Base-by-base conservation (phyloP, 2,888 invertebrate species). In the Mesorhabditis sp. region DNA sequence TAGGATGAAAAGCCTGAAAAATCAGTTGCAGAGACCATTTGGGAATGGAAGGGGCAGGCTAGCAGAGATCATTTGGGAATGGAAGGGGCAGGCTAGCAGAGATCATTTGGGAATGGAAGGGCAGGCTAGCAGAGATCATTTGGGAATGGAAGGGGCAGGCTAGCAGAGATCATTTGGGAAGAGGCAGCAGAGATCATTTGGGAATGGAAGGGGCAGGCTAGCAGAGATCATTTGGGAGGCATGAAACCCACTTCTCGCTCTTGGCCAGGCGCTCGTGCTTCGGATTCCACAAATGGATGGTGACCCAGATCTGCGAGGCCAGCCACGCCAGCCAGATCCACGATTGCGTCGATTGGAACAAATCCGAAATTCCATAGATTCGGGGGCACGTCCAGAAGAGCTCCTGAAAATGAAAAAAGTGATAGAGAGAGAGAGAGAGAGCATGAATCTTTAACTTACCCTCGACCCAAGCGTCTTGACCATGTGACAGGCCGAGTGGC, bases 271-370 rank as follows among this genome's bases (percentile, higher is more conserved):
- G 91, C 88, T 97, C 96, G 83, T 94, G 94, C 88, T 95, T 94
- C 4, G 97, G 97, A 4, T 93, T 94, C 96, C 96, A 98, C 76
- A 97, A 93, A 84, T 98, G 96, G 72, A 95, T 89, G 0, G 95
- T 93, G 69, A 96, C 92, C 94, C 97, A 96, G 0, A 94, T 93
- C 87, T 97, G 96, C 10, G 77, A 76, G 42, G 70, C 68, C 42
- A 79, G 65, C 74, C 76, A 76, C 43, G 75, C 74, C 61, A 86
- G 67, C 85, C 86, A 86, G n/a, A 85, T 79, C 81, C 82, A 83
- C 6, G 82, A 79, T 68, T 83, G 83, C 3, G 81, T 76, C 10
- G 68, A 71, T 43, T 75, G 66, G 66, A 84, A 70, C 69, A 82
- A 81, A 41, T 79, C 71, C 42, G 68, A 68, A 10, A 76, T 71